Conservation (phyloP, 2,797 vertebrate species). For the Falco peregrinus region DNA sequence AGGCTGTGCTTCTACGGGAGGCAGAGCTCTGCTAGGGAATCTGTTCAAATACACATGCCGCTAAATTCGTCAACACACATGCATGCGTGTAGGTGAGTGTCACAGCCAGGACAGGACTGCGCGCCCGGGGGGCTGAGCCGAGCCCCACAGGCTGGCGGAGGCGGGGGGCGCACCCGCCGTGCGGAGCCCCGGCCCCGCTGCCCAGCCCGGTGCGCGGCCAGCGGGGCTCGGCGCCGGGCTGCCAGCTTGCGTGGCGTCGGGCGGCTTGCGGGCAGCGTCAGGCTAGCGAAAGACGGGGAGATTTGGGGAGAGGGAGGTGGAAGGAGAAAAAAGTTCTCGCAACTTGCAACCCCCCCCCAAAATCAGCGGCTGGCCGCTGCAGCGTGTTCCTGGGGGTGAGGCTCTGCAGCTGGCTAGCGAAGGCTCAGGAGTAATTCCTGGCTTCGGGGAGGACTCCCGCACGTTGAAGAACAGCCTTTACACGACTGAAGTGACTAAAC, state of each 20-base stretch:
- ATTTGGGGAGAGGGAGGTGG: not conserved
- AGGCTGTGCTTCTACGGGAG: not conserved
- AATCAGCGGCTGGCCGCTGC: not conserved
- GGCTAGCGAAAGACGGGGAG: not conserved
- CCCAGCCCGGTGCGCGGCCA: not conserved
- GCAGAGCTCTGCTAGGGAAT: not conserved
- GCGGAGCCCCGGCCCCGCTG: not conserved
- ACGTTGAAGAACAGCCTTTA: not conserved
- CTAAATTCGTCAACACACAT: not conserved
- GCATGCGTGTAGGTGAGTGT: not conserved
- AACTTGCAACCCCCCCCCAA: not conserved
- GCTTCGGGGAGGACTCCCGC: not conserved
- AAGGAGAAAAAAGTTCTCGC: not conserved
- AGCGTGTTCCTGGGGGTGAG: not conserved
- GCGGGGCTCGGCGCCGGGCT: not conserved
- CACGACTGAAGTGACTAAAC: not conserved
- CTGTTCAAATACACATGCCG: not conserved
- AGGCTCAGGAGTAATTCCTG: not conserved
- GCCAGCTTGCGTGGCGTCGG: not conserved
- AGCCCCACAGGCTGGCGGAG: not conserved
- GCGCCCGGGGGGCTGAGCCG: not conserved
- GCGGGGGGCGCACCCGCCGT: not conserved
- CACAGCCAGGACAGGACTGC: not conserved
- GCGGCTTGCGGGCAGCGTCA: not conserved
- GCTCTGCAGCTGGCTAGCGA: not conserved